Percentiles rank a stretch among this genome's conserved stretches.
phyloP scores from a whole-genome alignment of 2,113 vertebrate genomes.

The Xenus cinereus region DNA sequence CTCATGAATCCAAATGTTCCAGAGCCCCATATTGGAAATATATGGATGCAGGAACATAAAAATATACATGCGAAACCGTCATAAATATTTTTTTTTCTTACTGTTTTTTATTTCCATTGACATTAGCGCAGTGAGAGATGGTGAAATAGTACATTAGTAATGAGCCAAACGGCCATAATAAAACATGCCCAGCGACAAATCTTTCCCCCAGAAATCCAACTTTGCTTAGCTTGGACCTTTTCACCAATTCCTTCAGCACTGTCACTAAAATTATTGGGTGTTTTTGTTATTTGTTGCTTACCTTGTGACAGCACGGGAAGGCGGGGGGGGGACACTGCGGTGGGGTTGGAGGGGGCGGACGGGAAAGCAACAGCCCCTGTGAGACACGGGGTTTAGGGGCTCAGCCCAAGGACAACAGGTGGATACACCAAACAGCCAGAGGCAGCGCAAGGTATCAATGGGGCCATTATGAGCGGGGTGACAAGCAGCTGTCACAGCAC shows the following conservation, averaged over 20 bases:
- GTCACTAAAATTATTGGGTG: neutral
- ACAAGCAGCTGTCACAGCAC: constrained; percentile 25
- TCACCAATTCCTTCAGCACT: neutral
- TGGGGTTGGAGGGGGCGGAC: neutral
- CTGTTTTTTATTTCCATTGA: neutral
- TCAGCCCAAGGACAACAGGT: constrained; percentile 50
- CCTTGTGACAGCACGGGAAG: neutral
- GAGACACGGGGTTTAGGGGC: neutral
- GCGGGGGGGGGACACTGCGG: accelerated
- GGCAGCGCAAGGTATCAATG: constrained; percentile 50
- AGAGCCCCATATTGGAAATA: neutral
- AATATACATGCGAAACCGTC: neutral
- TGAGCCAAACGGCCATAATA: neutral
- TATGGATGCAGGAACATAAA: neutral
- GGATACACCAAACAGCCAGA: neutral
- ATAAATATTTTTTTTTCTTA: neutral
- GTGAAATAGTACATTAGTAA: neutral
- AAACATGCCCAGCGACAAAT: neutral
- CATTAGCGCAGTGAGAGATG: neutral
- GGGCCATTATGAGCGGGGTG: neutral
- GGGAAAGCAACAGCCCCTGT: neutral
- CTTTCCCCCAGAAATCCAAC: neutral
- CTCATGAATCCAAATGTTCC: neutral
- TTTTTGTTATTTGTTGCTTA: neutral
- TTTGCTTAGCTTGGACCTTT: neutral